These are phyloP conservation scores for Hesperophylax magnus DNA, from an alignment of 1,140 invertebrate species.

Conservation along the genomic window DNA sequence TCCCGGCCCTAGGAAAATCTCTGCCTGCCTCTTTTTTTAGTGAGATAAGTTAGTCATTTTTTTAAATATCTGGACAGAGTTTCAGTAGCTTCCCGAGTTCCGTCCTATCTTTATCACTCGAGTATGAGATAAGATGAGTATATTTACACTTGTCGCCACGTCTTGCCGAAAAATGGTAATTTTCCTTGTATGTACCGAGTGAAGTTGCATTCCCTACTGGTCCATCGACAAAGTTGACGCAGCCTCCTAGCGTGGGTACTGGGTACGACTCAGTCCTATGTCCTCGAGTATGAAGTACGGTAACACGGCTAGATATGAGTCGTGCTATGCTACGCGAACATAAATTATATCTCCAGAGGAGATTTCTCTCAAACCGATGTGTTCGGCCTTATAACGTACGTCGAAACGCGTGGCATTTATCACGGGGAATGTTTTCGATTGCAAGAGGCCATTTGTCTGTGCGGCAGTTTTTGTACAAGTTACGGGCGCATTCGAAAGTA, in stretches of 20 bases:
- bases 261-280: not conserved
- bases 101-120: no score
- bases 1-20: no score
- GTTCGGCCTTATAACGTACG: conserved; percentile 38
- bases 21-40: no score
- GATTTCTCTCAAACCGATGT: conserved; percentile 51
- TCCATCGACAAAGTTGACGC: not conserved
- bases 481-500: conserved; percentile 21
- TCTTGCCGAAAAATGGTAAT: no score
- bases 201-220: not conserved
- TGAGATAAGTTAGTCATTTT: no score
- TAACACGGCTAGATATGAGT: conserved; percentile 51
- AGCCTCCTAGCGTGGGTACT: conserved; percentile 13
- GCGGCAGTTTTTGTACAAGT: conserved; percentile 32
- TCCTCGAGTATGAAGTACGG: not conserved
- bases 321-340: conserved; percentile 50
- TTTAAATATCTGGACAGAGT: no score
- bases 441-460: conserved; percentile 29
- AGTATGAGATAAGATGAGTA: no score
- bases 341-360: conserved; percentile 56
- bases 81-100: no score
- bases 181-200: not conserved
- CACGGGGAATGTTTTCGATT: conserved; percentile 44
- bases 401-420: conserved; percentile 50
- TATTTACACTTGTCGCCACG: no score